Evolutionary conservation across 2,888 invertebrate genomes (phyloP).

Genomic region (Pyrrhosoma nymphula): DNA sequence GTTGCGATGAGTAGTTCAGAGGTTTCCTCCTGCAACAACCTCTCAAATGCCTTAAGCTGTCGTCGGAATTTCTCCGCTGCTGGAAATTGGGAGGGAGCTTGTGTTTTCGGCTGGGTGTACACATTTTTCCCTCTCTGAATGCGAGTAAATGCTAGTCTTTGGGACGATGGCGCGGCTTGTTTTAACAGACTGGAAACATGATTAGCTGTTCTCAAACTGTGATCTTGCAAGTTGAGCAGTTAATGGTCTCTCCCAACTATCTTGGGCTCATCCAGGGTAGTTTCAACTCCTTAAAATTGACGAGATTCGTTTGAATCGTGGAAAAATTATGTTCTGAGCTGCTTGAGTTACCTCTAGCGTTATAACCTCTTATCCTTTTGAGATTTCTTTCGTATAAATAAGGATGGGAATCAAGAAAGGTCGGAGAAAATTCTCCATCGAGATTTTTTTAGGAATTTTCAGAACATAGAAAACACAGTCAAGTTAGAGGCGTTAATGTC

Average conservation of each 20-base stretch:
- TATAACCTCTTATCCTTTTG: too few relatives aligned
- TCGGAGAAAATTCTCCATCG: too few relatives aligned
- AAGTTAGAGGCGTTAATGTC: too few relatives aligned
- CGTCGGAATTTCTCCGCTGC: background rate
- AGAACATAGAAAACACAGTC: too few relatives aligned
- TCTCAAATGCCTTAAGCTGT: background rate
- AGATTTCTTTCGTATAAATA: too few relatives aligned
- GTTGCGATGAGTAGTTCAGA: background rate
- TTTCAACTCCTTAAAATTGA: background rate
- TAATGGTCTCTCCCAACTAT: background rate
- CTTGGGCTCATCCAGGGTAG: background rate
- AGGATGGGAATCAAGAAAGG: too few relatives aligned
- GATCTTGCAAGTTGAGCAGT: background rate
- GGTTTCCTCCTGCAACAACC: background rate
- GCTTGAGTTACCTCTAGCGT: background rate
- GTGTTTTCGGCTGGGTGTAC: background rate
- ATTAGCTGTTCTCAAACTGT: conserved; percentile 11
- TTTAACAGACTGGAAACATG: conserved; percentile 3
- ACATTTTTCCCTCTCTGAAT: background rate
- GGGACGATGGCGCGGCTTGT: background rate
- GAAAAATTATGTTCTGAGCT: background rate
- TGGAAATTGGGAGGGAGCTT: background rate
- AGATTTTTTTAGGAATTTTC: too few relatives aligned
- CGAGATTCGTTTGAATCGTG: background rate
- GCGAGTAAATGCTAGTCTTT: background rate